Conservation (phyloP, 2,797 vertebrate species). For the Sylvia borin region DNA sequence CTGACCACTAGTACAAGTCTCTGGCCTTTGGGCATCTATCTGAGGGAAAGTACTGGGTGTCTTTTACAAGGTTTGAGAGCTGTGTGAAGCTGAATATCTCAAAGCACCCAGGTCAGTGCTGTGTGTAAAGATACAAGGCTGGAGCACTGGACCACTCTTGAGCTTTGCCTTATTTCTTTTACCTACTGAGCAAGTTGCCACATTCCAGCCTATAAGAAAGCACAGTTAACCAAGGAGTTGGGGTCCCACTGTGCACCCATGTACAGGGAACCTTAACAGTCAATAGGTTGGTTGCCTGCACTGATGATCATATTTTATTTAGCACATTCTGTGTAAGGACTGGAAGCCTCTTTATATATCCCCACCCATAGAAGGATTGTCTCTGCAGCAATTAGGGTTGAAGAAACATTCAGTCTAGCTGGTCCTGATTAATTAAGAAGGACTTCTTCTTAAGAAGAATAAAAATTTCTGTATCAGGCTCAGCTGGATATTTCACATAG, state of each 20-base stretch:
- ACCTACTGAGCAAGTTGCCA: not conserved
- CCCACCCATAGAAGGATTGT: not conserved
- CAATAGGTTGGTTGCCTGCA: not conserved
- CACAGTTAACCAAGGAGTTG: rapidly evolving
- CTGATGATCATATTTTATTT: not conserved
- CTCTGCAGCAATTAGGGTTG: not conserved
- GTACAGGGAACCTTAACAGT: not conserved
- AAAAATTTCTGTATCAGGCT: not conserved
- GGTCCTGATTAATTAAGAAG: not conserved
- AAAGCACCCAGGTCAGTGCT: not conserved
- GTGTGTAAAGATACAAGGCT: not conserved
- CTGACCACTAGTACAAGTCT: not conserved
- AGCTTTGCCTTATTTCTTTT: not conserved
- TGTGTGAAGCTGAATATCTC: not conserved
- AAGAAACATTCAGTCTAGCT: not conserved
- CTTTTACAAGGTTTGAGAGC: not conserved
- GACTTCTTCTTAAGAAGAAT: not conserved
- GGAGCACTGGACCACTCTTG: not conserved
- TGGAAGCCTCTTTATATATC: not conserved
- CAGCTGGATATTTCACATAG: not conserved
- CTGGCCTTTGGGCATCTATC: not conserved
- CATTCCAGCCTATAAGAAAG: not conserved
- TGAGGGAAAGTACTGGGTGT: not conserved
- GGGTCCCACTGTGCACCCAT: not conserved
- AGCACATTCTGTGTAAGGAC: not conserved